Percentiles rank a stretch among this genome's conserved stretches.
Evolutionary conservation across 2,888 invertebrate species (phyloP).

Genomic region (Celastrina argiolus): DNA sequence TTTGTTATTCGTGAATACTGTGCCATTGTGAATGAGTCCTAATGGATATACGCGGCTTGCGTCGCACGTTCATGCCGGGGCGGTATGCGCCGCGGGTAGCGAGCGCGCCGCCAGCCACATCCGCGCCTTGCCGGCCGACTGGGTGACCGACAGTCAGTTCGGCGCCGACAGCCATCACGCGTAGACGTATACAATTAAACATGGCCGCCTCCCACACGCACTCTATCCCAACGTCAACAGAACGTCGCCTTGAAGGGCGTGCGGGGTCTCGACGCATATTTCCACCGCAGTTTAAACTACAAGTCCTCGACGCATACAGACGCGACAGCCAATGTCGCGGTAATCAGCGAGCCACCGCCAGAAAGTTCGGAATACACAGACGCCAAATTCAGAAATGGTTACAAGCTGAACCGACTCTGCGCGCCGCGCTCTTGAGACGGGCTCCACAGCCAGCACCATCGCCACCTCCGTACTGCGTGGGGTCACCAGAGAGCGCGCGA

Average conservation of each 20-base stretch:
- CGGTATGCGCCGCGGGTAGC: slow-evolving; percentile 68
- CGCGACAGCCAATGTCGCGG: slow-evolving; percentile 92
- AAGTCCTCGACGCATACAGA: slow-evolving; percentile 92
- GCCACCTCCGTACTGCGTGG: slow-evolving; percentile 65
- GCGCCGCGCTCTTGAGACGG: slow-evolving; percentile 81
- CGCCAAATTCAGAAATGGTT: slow-evolving; percentile 95
- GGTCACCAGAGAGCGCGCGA: slow-evolving; percentile 67
- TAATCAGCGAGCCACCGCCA: slow-evolving; percentile 92
- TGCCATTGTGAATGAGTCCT: slow-evolving; percentile 43
- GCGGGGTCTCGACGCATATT: slow-evolving; percentile 93
- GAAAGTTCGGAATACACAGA: slow-evolving; percentile 93
- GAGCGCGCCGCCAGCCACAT: slow-evolving; percentile 72
- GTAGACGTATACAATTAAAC: slow-evolving; percentile 53
- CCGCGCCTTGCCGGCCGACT: slow-evolving; percentile 58
- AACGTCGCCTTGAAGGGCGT: slow-evolving; percentile 73
- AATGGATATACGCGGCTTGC: slow-evolving; percentile 64
- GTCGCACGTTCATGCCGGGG: slow-evolving; percentile 69
- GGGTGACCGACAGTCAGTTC: slow-evolving; percentile 74
- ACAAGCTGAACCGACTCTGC: slow-evolving; percentile 88
- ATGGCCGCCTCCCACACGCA: slow-evolving; percentile 74
- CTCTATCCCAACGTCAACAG: slow-evolving; percentile 66
- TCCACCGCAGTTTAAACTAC: slow-evolving; percentile 92
- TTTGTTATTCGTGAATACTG: background rate
- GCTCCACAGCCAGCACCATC: slow-evolving; percentile 71
- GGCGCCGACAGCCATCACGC: slow-evolving; percentile 72